Percentiles rank a stretch among this genome's conserved stretches.
Conservation (phyloP, 1,140 invertebrate species). For the Lordiphosa collinella region DNA sequence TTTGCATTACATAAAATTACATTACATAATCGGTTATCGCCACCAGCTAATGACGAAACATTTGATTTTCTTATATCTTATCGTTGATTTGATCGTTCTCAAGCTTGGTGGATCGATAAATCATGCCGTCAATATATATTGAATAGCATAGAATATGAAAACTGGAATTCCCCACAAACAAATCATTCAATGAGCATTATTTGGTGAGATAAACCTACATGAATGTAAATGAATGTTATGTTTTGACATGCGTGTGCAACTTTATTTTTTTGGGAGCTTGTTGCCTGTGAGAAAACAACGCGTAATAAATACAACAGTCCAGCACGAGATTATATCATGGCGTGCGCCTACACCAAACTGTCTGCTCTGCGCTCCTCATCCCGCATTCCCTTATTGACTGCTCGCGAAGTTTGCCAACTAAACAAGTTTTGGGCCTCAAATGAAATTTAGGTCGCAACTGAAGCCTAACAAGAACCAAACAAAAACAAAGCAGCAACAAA, state of each 20-base stretch:
- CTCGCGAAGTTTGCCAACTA: conserved; percentile 77
- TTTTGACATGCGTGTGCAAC: too few species aligned
- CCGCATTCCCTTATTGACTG: conserved; percentile 55
- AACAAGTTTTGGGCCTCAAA: conserved; percentile 77
- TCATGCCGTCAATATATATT: too few species aligned
- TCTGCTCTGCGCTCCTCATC: conserved; percentile 29
- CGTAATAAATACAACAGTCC: conserved; percentile 58
- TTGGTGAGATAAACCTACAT: conserved; percentile 1
- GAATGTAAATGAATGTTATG: too few species aligned
- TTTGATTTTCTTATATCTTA: too few species aligned
- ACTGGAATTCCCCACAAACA: background rate
- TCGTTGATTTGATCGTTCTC: too few species aligned
- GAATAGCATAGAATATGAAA: background rate
- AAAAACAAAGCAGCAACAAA: conserved; percentile 41
- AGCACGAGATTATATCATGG: conserved; percentile 66
- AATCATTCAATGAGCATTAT: too few species aligned
- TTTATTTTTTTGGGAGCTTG: background rate
- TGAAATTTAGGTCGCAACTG: conserved; percentile 78
- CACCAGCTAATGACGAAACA: too few species aligned
- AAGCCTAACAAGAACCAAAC: conserved; percentile 73
- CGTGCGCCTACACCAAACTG: conserved; percentile 56
- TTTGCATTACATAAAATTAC: too few species aligned
- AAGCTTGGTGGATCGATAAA: background rate
- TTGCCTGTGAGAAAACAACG: conserved; percentile 3
- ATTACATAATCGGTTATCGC: too few species aligned